Conservation (phyloP, 37 sponge, comb jelly and placozoan species). For the Halisarca cf. caerulea region DNA sequence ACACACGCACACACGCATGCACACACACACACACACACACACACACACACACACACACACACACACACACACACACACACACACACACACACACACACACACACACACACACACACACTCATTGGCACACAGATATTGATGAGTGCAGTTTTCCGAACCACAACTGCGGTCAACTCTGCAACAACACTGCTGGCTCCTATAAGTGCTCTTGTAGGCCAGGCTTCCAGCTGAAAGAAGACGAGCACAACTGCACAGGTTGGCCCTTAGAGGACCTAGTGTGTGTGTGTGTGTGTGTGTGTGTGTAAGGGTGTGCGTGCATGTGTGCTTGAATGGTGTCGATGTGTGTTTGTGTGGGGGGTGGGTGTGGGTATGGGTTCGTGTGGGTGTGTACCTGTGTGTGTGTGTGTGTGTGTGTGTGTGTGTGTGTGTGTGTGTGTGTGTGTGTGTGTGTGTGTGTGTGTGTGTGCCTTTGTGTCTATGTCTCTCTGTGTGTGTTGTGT, state of each 20-base stretch:
- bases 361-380: background rate
- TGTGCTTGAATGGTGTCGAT: too few relatives aligned
- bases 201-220: too few relatives aligned
- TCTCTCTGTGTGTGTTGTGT: too few relatives aligned
- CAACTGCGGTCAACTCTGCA: too few relatives aligned
- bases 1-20: background rate
- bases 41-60: constrained; percentile 13
- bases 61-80: background rate
- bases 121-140: too few relatives aligned
- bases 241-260: background rate
- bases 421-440: constrained; percentile 10
- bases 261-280: too few relatives aligned
- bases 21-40: constrained; percentile 9
- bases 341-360: too few relatives aligned
- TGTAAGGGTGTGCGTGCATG: too few relatives aligned
- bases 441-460: background rate
- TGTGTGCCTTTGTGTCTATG: background rate
- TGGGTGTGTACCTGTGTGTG: background rate
- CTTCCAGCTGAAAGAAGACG: too few relatives aligned
- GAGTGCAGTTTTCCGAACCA: too few relatives aligned
- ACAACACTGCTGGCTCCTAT: too few relatives aligned
- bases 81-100: background rate
- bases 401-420: constrained; percentile 2
- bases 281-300: too few relatives aligned
- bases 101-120: background rate